These are phyloP conservation scores for Xylota segnis DNA, from an alignment of 2,888 invertebrate species.

Conservation along the genomic window DNA sequence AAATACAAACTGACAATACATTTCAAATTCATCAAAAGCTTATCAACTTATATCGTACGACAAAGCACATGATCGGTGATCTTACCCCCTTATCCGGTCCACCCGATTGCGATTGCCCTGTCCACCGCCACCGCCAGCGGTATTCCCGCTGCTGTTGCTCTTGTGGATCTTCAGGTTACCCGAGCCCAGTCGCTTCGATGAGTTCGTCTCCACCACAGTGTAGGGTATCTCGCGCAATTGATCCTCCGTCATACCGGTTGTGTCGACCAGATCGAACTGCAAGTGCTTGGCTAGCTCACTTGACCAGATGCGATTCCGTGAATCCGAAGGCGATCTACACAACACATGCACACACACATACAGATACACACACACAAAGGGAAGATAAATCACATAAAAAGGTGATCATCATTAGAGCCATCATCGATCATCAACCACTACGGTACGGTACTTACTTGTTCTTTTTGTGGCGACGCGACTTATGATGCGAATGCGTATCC, in stretches of 20 bases:
- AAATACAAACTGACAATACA: slow-evolving; percentile 82
- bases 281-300: slow-evolving; percentile 93
- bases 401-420: slow-evolving; percentile 71
- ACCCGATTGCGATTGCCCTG: slow-evolving; percentile 84
- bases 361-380: neutral
- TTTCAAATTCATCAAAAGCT: slow-evolving; percentile 74
- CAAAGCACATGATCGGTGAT: slow-evolving; percentile 64
- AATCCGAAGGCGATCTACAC: slow-evolving; percentile 89
- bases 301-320: slow-evolving; percentile 89
- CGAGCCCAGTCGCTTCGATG: slow-evolving; percentile 82
- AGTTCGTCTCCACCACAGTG: slow-evolving; percentile 91
- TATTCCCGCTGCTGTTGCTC: slow-evolving; percentile 83
- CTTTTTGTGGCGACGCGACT: slow-evolving; percentile 85
- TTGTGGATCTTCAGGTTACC: slow-evolving; percentile 84
- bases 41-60: slow-evolving; percentile 66
- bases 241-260: slow-evolving; percentile 94
- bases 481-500: slow-evolving; percentile 86
- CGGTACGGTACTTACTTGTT: slow-evolving; percentile 85
- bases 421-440: slow-evolving; percentile 43
- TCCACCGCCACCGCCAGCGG: slow-evolving; percentile 81
- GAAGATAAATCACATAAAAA: slow-evolving; percentile 24
- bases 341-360: neutral
- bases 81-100: slow-evolving; percentile 84
- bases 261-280: slow-evolving; percentile 94
- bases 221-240: slow-evolving; percentile 95